A percentile compares a stretch with the other conserved stretches of the same genome.
These are phyloP conservation scores for Tympanuchus pallidicinctus DNA, from an alignment of 2,113 vertebrate genomes.

Conservation along the genomic window DNA sequence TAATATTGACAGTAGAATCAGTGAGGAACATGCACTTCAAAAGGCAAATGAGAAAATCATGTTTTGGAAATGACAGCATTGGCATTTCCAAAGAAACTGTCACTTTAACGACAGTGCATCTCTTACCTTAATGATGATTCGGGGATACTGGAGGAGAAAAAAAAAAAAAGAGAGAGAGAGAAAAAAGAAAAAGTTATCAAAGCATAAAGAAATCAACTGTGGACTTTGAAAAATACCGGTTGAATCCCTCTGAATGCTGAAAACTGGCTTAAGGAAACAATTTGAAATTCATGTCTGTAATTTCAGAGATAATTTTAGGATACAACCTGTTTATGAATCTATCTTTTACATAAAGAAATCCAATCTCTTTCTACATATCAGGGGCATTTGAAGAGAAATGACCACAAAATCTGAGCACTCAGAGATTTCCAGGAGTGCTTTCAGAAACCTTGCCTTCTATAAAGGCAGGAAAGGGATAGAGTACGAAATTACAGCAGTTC, in stretches of 20 bases:
- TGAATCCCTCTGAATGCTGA: not conserved
- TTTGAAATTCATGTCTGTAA: not conserved
- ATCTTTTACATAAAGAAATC: not conserved
- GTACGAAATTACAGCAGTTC: not conserved
- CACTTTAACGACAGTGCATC: not conserved
- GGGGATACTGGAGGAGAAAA: constrained; percentile 55
- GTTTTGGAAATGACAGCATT: not conserved
- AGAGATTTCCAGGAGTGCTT: not conserved
- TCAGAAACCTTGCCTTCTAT: not conserved
- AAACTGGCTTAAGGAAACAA: not conserved
- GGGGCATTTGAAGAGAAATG: not conserved
- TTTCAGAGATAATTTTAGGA: not conserved
- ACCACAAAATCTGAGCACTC: not conserved
- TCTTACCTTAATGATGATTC: constrained; percentile 66
- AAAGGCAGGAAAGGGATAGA: not conserved
- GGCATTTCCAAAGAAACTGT: not conserved
- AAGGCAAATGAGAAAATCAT: not conserved
- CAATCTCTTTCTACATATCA: not conserved
- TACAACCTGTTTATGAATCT: not conserved
- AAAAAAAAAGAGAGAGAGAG: not conserved
- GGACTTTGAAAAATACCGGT: not conserved
- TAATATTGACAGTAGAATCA: not conserved
- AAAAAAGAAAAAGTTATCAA: not conserved
- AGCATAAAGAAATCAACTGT: not conserved
- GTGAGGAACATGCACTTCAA: too few species aligned